phyloP scores from a whole-genome alignment of 2,888 invertebrate species.

The Hemicrepidius hirtus region DNA sequence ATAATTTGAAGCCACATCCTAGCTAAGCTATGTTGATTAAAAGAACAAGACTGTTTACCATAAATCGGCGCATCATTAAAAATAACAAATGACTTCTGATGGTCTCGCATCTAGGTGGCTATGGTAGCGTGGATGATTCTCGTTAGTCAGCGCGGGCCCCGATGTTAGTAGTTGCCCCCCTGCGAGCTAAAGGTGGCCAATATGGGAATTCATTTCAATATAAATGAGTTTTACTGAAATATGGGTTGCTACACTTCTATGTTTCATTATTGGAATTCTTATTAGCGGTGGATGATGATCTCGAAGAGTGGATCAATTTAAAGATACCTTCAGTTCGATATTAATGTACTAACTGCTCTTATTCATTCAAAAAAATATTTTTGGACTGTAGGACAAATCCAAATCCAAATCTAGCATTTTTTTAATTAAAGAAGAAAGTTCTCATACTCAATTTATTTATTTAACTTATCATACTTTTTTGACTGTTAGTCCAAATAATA shows the following conservation, averaged over 20 bases:
- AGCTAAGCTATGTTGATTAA: slow-evolving; percentile 8
- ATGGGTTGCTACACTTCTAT: slow-evolving; percentile 52
- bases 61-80: slow-evolving; percentile 65
- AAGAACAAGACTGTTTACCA: slow-evolving; percentile 51
- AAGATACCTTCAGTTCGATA: too few relatives aligned
- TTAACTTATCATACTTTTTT: too few relatives aligned
- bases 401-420: too few relatives aligned
- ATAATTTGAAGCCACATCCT: slow-evolving; percentile 6
- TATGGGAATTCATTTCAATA: slow-evolving; percentile 64
- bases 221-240: slow-evolving; percentile 64
- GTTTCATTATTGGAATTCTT: slow-evolving; percentile 41
- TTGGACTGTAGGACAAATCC: too few relatives aligned
- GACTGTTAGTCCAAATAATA: too few relatives aligned
- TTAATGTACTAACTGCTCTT: too few relatives aligned
- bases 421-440: too few relatives aligned
- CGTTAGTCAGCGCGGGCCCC: slow-evolving; percentile 59
- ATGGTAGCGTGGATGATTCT: slow-evolving; percentile 59
- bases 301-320: too few relatives aligned
- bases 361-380: too few relatives aligned
- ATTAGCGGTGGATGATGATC: slow-evolving; percentile 21
- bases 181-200: slow-evolving; percentile 60
- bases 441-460: too few relatives aligned
- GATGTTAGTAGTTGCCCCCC: slow-evolving; percentile 63
- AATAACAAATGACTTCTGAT: slow-evolving; percentile 64
- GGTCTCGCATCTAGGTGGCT: slow-evolving; percentile 53